A percentile compares a stretch with the other conserved stretches of the same genome.
These are phyloP conservation scores for Macrosteles quadrilineatus DNA, from an alignment of 1,140 invertebrate genomes.

Conservation along the genomic window DNA sequence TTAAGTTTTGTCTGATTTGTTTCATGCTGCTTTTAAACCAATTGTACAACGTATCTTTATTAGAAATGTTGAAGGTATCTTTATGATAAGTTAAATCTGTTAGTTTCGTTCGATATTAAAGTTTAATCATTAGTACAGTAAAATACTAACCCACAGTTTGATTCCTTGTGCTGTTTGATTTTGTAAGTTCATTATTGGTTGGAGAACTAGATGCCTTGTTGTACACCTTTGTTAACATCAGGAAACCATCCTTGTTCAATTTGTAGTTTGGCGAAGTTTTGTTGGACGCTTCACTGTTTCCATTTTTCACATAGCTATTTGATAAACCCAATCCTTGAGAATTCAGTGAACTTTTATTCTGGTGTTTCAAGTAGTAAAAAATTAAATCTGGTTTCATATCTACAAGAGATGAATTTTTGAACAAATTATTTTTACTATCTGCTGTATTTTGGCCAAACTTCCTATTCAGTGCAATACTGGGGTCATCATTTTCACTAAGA, in stretches of 20 bases:
- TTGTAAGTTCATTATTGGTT: conserved; percentile 35
- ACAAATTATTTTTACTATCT: conserved; percentile 2
- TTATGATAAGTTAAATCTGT: too few relatives aligned
- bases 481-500: not conserved
- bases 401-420: not conserved
- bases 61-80: too few relatives aligned
- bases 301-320: conserved; percentile 5
- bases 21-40: too few relatives aligned
- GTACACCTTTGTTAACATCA: conserved; percentile 65
- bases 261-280: conserved; percentile 15
- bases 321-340: not conserved
- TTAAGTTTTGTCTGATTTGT: too few relatives aligned
- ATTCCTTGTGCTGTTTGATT: conserved; percentile 40
- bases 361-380: not conserved
- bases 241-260: conserved; percentile 53
- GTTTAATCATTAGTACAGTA: too few relatives aligned
- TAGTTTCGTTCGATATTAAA: too few relatives aligned
- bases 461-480: conserved; percentile 9
- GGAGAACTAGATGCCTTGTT: conserved; percentile 52
- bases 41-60: too few relatives aligned
- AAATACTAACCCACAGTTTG: conserved; percentile 39
- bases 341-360: not conserved
- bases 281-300: not conserved
- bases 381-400: conserved; percentile 2
- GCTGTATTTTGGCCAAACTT: conserved; percentile 3